Base-by-base conservation (phyloP, 1,140 invertebrate species). In the Centruroides vittatus region DNA sequence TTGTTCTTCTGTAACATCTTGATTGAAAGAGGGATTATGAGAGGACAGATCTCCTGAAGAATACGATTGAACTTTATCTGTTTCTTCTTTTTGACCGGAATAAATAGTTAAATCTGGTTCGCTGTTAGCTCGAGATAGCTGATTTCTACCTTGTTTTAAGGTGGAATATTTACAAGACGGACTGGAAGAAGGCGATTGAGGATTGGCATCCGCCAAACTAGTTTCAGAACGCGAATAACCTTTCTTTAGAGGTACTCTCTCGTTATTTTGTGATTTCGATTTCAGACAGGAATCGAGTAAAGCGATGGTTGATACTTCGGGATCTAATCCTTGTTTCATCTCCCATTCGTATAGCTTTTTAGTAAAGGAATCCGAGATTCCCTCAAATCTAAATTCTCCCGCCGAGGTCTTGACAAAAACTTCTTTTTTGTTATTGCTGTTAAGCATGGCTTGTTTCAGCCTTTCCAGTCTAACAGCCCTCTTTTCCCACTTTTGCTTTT, bases 291-390 rank as follows among this genome's bases (percentile, higher is more conserved):
- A 79, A 68, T 82, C 80, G 0, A 90, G 73, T 0, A 89, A 70
- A 0, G 85, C 84, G 61, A 89, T 87, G 0, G 87, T 89, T 0
- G 86, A 89, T 0, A 82, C 81, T 72, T 88, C 86, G 0, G 84
- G 86, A 1, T 81, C 82, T 56, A 89, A 88, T 4, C 86, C 86
- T 55, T 82, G 75, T 41, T 86, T 83, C 63, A 89, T 88, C 71
- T 93, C 89, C 90, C 89, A 93, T 71, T 93, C 88, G 71, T 89
- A 89, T 0, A 93, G 76, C 70, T 91, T 91, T 48, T 86, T 83
- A 0, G 87, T 90, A 70, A 92, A 93, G 65, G 89, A 89, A 57
- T 86, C 81, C 13, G 86, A 89, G 62, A 89, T 89, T 0, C 89
- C 88, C 76, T 88, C 83, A 67, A 89, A 89, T 67, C 85, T 79